Base-by-base conservation (phyloP, 2,797 vertebrate genomes). In the Sylvilagus floridanus region DNA sequence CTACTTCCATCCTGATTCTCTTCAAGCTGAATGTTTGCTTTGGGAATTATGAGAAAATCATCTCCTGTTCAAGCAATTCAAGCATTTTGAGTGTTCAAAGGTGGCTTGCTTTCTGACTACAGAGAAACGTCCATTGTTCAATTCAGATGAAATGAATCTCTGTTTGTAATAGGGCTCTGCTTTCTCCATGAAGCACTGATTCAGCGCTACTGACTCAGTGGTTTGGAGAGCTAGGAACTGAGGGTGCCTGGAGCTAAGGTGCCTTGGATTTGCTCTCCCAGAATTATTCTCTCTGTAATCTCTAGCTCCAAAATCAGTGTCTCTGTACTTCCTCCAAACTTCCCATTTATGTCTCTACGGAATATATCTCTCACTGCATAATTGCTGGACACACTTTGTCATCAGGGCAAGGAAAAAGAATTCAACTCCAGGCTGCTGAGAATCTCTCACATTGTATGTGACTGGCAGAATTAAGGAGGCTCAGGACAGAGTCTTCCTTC, bases 21-120 rank as follows among this genome's bases (percentile, higher is more conserved):
- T 83, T 92, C 35, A 93, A 89, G 42, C 12, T 83, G n/a, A 76
- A 86, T 50, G 30, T 24, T 57, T 66, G 17, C 35, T 79, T 95
- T 47, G 35, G 24, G n/a, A 93, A 17, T 72, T 94, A 76, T 79
- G 47, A 94, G 76, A 85, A 91, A 65, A 69, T 32, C 22, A 86
- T 72, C 4, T 11, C 21, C 19, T 92, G 88, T 9, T 94, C 35
- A 87, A 76, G 32, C 2, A 68, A 93, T 32, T 7, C 22, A 87
- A 30, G 63, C 68, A 95, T 63, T 96, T 86, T n/a, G 32, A 93
- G 68, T 52, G 54, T 82, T 84, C 65, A 76, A 90, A 91, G 69
- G 17, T 32, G 7, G 1, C 21, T 92, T 96, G 13, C 6, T 84
- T 85, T 94, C 24, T 89, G 81, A 76, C 28, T 86, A 79, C 2